phyloP scores from a whole-genome alignment of 1,140 invertebrate species.

The Andricus grossulariae region DNA sequence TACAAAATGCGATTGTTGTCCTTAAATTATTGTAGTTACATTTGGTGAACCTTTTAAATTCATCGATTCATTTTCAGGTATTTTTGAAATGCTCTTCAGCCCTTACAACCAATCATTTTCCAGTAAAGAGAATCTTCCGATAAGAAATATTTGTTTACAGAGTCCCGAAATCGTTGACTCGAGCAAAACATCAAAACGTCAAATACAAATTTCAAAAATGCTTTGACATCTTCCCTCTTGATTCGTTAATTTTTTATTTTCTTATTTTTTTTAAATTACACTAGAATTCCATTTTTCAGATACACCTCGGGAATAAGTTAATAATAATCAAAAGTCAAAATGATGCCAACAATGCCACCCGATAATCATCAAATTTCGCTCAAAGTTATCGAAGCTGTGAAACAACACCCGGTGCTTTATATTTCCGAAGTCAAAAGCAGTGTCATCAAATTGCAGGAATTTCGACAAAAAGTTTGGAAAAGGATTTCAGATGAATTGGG shows the following conservation, averaged over 20 bases:
- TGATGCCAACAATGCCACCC: conserved; percentile 61
- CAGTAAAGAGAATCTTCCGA: too few relatives aligned
- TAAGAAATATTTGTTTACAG: too few relatives aligned
- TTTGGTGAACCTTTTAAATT: conserved; percentile 49
- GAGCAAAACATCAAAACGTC: too few relatives aligned
- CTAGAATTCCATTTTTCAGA: too few relatives aligned
- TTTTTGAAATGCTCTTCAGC: not conserved
- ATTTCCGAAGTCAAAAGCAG: conserved; percentile 68
- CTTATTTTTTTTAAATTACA: not conserved
- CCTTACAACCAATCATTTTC: not conserved
- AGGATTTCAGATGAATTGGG: conserved; percentile 68
- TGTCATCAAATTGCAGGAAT: conserved; percentile 67
- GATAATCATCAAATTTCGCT: conserved; percentile 69
- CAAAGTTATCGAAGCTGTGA: conserved; percentile 71
- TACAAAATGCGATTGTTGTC: conserved; percentile 8
- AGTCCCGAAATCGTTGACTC: too few relatives aligned
- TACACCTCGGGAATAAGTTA: not conserved
- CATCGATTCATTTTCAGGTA: conserved; percentile 54
- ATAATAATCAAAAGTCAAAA: conserved; percentile 29
- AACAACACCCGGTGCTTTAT: conserved; percentile 71
- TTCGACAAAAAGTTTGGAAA: conserved; percentile 73
- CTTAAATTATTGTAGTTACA: conserved; percentile 48
- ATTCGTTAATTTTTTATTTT: not conserved
- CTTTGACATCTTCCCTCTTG: too few relatives aligned
- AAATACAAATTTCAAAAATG: too few relatives aligned